These are phyloP conservation scores for Apolygus lucorum DNA, from an alignment of 1,140 invertebrate species.

Conservation along the genomic window DNA sequence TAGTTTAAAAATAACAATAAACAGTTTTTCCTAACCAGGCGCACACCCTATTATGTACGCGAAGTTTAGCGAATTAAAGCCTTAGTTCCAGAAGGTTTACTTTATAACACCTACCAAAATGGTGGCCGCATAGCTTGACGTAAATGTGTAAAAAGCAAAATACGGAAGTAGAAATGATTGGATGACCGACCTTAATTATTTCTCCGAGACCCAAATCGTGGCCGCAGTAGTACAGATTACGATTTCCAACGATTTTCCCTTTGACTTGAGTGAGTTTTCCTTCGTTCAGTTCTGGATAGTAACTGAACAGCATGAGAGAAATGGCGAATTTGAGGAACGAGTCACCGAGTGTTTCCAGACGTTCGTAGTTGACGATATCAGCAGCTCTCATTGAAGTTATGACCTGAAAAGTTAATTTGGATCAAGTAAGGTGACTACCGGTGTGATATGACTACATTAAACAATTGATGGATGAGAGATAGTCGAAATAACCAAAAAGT, in stretches of 20 bases:
- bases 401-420: conserved; percentile 51
- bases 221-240: conserved; percentile 62
- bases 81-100: too few relatives aligned
- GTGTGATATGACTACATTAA: too few relatives aligned
- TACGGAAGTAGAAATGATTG: too few relatives aligned
- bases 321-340: conserved; percentile 75
- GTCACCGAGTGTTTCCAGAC: conserved; percentile 79
- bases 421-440: conserved; percentile 15
- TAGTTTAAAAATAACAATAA: too few relatives aligned
- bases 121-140: too few relatives aligned
- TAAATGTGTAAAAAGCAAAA: too few relatives aligned
- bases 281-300: conserved; percentile 59
- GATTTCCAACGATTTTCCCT: conserved; percentile 68
- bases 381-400: conserved; percentile 59
- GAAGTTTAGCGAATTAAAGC: too few relatives aligned
- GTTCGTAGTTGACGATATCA: conserved; percentile 74
- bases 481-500: too few relatives aligned
- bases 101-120: too few relatives aligned
- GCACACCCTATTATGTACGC: too few relatives aligned
- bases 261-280: conserved; percentile 69
- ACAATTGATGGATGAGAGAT: too few relatives aligned
- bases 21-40: too few relatives aligned
- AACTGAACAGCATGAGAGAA: conserved; percentile 61
- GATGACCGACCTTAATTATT: conserved; percentile 39
- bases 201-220: conserved; percentile 42